Percentiles rank a stretch among this genome's conserved stretches.
phyloP scores from a whole-genome alignment of 2,888 invertebrate genomes.

The Melinaea menophilus region DNA sequence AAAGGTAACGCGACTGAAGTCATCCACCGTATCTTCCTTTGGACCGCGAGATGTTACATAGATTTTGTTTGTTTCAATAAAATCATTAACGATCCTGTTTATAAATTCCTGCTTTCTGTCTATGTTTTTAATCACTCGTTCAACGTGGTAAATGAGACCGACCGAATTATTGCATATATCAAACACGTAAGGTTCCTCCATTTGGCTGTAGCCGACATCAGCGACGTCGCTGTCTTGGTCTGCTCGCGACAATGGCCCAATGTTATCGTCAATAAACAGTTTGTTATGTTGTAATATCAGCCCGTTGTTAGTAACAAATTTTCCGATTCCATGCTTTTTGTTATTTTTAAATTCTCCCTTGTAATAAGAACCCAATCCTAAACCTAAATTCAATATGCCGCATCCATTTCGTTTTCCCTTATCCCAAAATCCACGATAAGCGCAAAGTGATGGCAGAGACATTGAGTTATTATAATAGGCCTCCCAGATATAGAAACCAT shows the following conservation, averaged over 20 bases:
- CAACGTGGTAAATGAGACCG: slow-evolving; percentile 66
- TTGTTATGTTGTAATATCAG: slow-evolving; percentile 64
- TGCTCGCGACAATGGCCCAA: slow-evolving; percentile 44
- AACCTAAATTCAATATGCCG: slow-evolving; percentile 71
- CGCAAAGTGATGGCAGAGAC: slow-evolving; percentile 70
- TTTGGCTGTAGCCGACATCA: slow-evolving; percentile 35
- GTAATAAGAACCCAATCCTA: slow-evolving; percentile 74
- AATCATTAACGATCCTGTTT: slow-evolving; percentile 49
- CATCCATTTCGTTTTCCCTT: slow-evolving; percentile 73
- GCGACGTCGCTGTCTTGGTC: slow-evolving; percentile 26
- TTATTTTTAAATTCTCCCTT: slow-evolving; percentile 76
- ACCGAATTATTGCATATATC: slow-evolving; percentile 59
- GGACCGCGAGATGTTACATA: slow-evolving; percentile 26
- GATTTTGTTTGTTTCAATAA: slow-evolving; percentile 50
- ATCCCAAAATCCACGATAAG: slow-evolving; percentile 77
- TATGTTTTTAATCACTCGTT: slow-evolving; percentile 56
- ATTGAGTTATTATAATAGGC: slow-evolving; percentile 71
- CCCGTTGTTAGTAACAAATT: slow-evolving; percentile 77
- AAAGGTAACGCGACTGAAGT: slow-evolving; percentile 29
- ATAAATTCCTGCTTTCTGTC: slow-evolving; percentile 52
- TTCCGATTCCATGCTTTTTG: slow-evolving; percentile 77
- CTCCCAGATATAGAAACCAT: slow-evolving; percentile 79
- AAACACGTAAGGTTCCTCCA: slow-evolving; percentile 46
- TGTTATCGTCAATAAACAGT: slow-evolving; percentile 74
- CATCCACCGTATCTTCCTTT: slow-evolving; percentile 25